A percentile compares a stretch with the other conserved stretches of the same genome.
Conservation (phyloP, 2,797 vertebrate genomes). For the Catharus ustulatus region DNA sequence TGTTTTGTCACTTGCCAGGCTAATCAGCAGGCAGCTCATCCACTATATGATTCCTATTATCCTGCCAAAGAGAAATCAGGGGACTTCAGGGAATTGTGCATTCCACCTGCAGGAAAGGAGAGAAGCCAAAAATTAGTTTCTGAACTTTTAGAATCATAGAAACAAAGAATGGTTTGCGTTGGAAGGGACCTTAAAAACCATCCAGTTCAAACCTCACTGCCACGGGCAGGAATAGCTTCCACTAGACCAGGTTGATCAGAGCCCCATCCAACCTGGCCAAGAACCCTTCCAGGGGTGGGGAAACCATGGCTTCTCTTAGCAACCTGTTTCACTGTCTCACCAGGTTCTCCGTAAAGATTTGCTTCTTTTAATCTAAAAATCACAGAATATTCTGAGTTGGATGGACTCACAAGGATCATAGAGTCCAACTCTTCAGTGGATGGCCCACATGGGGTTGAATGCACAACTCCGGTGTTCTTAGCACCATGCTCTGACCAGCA, state of each 20-base stretch:
- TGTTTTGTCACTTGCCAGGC: background rate
- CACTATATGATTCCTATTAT: background rate
- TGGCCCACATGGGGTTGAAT: background rate
- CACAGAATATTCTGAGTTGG: background rate
- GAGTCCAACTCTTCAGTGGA: background rate
- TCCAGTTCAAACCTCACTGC: background rate
- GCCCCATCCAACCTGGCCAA: background rate
- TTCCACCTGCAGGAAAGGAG: background rate
- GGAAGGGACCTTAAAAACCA: background rate
- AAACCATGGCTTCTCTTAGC: background rate
- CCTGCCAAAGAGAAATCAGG: background rate
- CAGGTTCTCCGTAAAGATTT: background rate
- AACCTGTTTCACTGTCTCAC: background rate
- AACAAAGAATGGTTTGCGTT: background rate
- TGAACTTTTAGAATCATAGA: background rate
- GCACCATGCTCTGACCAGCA: background rate
- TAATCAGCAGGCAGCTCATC: background rate
- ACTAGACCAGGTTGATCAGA: background rate
- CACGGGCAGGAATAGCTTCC: background rate
- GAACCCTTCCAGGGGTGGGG: background rate
- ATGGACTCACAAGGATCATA: background rate
- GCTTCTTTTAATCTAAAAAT: background rate
- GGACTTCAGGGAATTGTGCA: background rate
- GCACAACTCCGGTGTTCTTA: fast-evolving
- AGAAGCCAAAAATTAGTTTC: background rate